These are phyloP conservation scores for Prorops nasuta DNA, from an alignment of 1,140 invertebrate genomes.

Conservation along the genomic window DNA sequence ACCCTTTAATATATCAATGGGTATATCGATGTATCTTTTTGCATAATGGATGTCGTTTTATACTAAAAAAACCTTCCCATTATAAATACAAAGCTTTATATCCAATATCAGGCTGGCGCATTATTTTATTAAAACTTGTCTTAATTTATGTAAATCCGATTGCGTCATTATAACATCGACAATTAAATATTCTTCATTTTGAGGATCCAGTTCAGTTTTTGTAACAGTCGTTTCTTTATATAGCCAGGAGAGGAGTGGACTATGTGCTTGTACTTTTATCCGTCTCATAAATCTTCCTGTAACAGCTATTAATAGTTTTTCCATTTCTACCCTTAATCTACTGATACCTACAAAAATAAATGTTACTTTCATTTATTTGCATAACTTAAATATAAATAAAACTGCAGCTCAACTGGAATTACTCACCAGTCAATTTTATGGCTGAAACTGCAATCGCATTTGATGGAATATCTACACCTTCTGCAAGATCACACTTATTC, in stretches of 20 bases:
- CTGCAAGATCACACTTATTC: constrained; percentile 79
- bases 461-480: constrained; percentile 25
- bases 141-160: constrained; percentile 62
- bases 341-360: constrained; percentile 54
- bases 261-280: constrained; percentile 63
- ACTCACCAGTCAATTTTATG: constrained; percentile 51
- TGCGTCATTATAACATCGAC: constrained; percentile 63
- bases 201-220: constrained; percentile 54
- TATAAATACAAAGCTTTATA: too few relatives aligned
- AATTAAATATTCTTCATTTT: constrained; percentile 57
- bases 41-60: not conserved
- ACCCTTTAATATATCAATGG: too few relatives aligned
- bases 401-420: constrained; percentile 17
- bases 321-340: constrained; percentile 57
- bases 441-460: constrained; percentile 56
- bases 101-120: too few relatives aligned
- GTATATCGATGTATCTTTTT: too few relatives aligned
- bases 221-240: constrained; percentile 70
- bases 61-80: not conserved
- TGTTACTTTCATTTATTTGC: not conserved
- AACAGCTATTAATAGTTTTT: constrained; percentile 59
- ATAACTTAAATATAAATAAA: constrained; percentile 53
- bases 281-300: constrained; percentile 59
- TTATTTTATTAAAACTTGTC: constrained; percentile 46
- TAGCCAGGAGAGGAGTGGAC: constrained; percentile 66